A percentile compares a stretch with the other conserved stretches of the same genome.
Evolutionary conservation across 2,888 invertebrate genomes (phyloP).

Genomic region (Mimumesa dahlbomi): DNA sequence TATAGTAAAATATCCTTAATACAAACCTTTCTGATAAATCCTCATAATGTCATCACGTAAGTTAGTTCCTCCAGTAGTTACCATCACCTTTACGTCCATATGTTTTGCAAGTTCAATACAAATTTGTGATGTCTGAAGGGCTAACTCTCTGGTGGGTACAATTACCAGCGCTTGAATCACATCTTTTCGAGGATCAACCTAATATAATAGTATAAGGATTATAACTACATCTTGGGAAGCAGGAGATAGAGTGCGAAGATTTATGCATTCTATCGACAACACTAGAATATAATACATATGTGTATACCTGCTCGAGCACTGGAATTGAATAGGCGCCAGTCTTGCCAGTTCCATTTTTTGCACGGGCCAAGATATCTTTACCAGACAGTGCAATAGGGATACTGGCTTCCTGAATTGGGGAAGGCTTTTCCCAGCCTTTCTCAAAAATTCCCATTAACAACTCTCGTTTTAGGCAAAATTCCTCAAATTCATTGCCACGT

Average conservation of each 20-base stretch:
- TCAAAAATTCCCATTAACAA: conserved; percentile 99
- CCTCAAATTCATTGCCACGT: conserved; percentile 99
- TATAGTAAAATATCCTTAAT: neutral
- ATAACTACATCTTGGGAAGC: too few species aligned
- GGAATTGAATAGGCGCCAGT: conserved; percentile 99
- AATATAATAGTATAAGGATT: neutral
- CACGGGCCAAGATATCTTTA: conserved; percentile 98
- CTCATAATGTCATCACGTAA: conserved; percentile 99
- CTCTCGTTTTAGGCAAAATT: conserved; percentile 98
- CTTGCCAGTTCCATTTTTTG: conserved; percentile 99
- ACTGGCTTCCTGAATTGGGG: conserved; percentile 99
- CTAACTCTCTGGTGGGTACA: conserved; percentile 99
- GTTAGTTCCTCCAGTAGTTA: conserved; percentile 99
- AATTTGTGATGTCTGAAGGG: conserved; percentile 99
- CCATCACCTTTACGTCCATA: conserved; percentile 98
- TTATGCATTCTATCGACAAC: neutral
- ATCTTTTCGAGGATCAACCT: conserved; percentile 92
- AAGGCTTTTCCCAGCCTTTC: conserved; percentile 99
- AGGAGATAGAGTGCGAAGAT: too few species aligned
- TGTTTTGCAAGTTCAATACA: conserved; percentile 99
- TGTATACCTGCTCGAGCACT: conserved; percentile 91
- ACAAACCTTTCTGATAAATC: conserved; percentile 96
- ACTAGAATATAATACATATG: conserved; percentile 10
- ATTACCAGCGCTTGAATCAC: conserved; percentile 98
- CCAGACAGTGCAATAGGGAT: conserved; percentile 99